Conservation (phyloP, 2,888 invertebrate species). For the Ormyrus labotus region DNA sequence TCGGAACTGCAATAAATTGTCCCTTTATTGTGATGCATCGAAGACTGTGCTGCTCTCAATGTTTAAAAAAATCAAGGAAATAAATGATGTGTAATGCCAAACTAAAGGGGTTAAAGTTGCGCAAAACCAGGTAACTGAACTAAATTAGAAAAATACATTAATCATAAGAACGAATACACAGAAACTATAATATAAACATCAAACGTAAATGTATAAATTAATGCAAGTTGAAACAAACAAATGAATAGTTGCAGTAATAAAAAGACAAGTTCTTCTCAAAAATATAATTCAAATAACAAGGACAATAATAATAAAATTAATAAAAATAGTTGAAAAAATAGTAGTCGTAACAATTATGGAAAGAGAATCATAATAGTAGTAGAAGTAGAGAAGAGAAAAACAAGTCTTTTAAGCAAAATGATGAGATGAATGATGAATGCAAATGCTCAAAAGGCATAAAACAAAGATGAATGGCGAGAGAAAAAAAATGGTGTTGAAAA, state of each 20-base stretch:
- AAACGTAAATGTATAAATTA: slow-evolving; percentile 43
- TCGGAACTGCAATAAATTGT: slow-evolving; percentile 49
- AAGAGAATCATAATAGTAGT: neutral
- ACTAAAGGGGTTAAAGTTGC: slow-evolving; percentile 34
- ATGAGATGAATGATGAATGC: slow-evolving; percentile 19
- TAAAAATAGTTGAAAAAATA: neutral
- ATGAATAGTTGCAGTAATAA: slow-evolving; percentile 15
- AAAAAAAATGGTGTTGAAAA: slow-evolving; percentile 42
- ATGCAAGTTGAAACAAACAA: slow-evolving; percentile 32
- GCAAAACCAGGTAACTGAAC: slow-evolving; percentile 42
- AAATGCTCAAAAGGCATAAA: slow-evolving; percentile 16
- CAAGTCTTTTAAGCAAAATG: slow-evolving; percentile 40
- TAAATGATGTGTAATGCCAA: slow-evolving; percentile 36
- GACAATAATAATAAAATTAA: neutral
- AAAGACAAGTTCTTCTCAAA: slow-evolving; percentile 52
- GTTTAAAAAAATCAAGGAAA: slow-evolving; percentile 25
- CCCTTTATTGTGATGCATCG: slow-evolving; percentile 50
- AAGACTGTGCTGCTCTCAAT: slow-evolving; percentile 57
- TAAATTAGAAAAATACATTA: slow-evolving; percentile 44
- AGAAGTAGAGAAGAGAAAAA: slow-evolving; percentile 42
- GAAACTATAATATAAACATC: slow-evolving; percentile 37
- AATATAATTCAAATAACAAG: neutral
- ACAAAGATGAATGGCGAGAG: slow-evolving; percentile 26
- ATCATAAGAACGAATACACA: slow-evolving; percentile 16
- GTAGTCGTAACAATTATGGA: slow-evolving; percentile 7